Evolutionary conservation across 2,797 vertebrate species (phyloP), one percentile per base, ranked within the genome.

Genomic region (Anomalospiza imberbis): DNA sequence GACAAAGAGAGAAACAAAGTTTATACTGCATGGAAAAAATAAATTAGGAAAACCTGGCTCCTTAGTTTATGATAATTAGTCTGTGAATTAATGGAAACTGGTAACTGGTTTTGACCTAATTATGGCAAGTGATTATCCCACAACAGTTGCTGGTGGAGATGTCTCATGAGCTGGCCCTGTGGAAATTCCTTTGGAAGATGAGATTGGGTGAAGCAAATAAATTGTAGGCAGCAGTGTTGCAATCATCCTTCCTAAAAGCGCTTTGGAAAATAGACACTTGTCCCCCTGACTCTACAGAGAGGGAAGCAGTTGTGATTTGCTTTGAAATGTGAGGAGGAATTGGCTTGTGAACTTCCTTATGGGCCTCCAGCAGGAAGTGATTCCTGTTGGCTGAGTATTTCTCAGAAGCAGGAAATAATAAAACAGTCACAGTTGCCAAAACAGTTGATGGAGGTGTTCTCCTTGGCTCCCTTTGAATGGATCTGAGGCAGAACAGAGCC

Each of bases 361-460:
- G 32, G 80, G 77, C 63, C 88, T 90, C 42, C 34, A 85, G 86
- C 77, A 94, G 95, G 96, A 96, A 96, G 91, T 68, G 79, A 91
- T 88, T 88, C 85, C 76, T 68, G n/a, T 44, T 76, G 3, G 12
- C 62, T 70, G 76, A 88, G 4, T 51, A 12, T 55, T 84, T 80
- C 72, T 94, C 63, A 67, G 26, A 32, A 74, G 55, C 63, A 95
- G 91, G 90, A 96, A 95, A 91, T 78, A 86, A 95, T 93, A 78
- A 89, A 93, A 62, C 1, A 28, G 50, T 10, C 34, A 10, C 20
- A 18, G 7, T 9, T 63, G 82, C 70, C 55, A 26, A 34, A 79
- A 32, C 28, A 44, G 58, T 6, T 57, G 72, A 55, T 44, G 57
- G 57, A 90, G 71, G 38, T 70, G 24, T 26, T 91, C 81, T 88